A percentile compares a stretch with the other conserved stretches of the same genome.
Conservation (phyloP, 30 jellyfish, hydroid and myxozoan species). For the Nemopilema nomurai region DNA sequence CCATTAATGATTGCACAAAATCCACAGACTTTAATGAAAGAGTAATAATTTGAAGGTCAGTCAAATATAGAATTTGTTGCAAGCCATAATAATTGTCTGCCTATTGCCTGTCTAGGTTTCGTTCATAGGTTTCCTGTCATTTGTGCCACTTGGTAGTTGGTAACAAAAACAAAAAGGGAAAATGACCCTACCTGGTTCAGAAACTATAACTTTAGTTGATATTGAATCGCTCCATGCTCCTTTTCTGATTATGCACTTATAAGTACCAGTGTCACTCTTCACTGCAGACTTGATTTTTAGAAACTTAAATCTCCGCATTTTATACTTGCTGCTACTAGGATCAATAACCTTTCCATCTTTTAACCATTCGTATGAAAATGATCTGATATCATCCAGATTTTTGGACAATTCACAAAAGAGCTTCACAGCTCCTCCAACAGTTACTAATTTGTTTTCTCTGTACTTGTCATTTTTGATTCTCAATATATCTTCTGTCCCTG, state of each 20-base stretch:
- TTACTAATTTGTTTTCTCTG: background rate
- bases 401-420: slow-evolving; percentile 31
- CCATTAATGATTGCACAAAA: no score
- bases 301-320: slow-evolving; percentile 29
- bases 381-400: background rate
- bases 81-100: no score
- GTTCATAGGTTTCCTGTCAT: no score
- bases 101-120: no score
- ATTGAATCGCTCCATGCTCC: slow-evolving; percentile 34
- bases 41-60: no score
- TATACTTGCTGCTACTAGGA: slow-evolving; percentile 2
- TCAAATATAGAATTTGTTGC: no score
- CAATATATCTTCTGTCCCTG: background rate
- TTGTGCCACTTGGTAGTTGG: no score
- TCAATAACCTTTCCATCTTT: slow-evolving; percentile 32
- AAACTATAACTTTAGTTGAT: slow-evolving; percentile 4
- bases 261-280: slow-evolving; percentile 42
- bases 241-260: slow-evolving; percentile 37
- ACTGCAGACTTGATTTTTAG: slow-evolving; percentile 25
- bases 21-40: no score
- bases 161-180: no score
- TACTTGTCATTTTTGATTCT: slow-evolving; percentile 13
- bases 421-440: slow-evolving; percentile 22
- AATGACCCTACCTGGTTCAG: no score
- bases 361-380: slow-evolving; percentile 38